Percentiles rank a stretch among this genome's conserved stretches.
Conservation (phyloP, 2,113 vertebrate genomes). For the Gambusia holbrooki region DNA sequence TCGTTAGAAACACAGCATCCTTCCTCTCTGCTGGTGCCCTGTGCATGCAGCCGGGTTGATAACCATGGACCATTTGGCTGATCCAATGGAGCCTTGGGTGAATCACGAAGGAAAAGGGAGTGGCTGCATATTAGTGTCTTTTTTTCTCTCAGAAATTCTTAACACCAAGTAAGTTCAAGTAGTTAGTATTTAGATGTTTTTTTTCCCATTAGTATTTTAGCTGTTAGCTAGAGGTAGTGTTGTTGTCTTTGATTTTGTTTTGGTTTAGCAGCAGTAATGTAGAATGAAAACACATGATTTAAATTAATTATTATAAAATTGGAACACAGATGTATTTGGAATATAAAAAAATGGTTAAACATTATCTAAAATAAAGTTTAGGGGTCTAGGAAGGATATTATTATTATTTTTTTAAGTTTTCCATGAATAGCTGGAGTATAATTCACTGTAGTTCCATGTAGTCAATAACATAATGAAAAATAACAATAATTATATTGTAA, state of each 20-base stretch:
- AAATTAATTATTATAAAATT: too few relatives aligned
- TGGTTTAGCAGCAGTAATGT: not conserved
- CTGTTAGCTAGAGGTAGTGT: not conserved
- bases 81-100: constrained; percentile 3
- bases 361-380: not conserved
- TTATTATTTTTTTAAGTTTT: not conserved
- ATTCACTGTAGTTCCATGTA: not conserved
- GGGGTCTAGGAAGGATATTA: not conserved
- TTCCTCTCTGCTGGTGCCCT: not conserved
- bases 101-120: constrained; percentile 4
- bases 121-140: constrained; percentile 3
- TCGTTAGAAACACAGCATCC: not conserved
- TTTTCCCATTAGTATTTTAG: not conserved
- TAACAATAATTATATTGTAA: too few relatives aligned
- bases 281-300: too few relatives aligned
- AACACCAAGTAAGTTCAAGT: constrained; percentile 22
- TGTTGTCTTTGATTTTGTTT: not conserved
- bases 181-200: constrained; percentile 2
- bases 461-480: not conserved
- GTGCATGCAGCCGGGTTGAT: constrained; percentile 16
- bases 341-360: not conserved
- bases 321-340: not conserved
- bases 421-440: not conserved
- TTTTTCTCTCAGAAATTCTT: constrained; percentile 11
- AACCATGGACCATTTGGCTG: constrained; percentile 10